phyloP scores from a whole-genome alignment of 2,888 invertebrate species.

The Choreutis nemorana region DNA sequence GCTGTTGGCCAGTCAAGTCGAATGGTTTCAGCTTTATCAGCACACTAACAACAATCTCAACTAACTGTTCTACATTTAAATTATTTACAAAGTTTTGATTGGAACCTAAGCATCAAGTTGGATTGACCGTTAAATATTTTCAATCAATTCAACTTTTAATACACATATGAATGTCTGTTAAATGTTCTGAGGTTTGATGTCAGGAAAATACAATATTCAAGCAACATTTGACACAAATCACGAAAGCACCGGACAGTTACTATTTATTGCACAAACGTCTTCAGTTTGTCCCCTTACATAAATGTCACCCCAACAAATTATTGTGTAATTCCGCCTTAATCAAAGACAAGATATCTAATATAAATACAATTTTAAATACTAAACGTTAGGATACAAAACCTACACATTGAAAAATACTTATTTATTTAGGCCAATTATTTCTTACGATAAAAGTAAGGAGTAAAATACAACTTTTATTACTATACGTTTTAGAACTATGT shows the following conservation, averaged over 20 bases:
- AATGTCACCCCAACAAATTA: too few species aligned
- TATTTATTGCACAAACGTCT: constrained; percentile 52
- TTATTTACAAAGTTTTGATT: too few species aligned
- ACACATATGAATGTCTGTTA: too few species aligned
- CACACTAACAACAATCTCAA: constrained; percentile 20
- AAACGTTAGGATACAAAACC: constrained; percentile 44
- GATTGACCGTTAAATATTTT: constrained; percentile 14
- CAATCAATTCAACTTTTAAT: too few species aligned
- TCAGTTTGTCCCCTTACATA: too few species aligned
- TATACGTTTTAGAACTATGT: constrained; percentile 12
- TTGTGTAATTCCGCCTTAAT: too few species aligned
- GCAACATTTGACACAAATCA: constrained; percentile 18
- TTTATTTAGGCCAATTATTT: constrained; percentile 55
- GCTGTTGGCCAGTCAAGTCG: too few species aligned
- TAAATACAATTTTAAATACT: constrained; percentile 27
- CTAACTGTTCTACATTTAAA: too few species aligned
- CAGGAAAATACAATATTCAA: constrained; percentile 12
- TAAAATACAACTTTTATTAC: constrained; percentile 26
- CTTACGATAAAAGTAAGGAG: constrained; percentile 23
- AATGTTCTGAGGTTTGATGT: constrained; percentile 50
- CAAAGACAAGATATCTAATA: too few species aligned
- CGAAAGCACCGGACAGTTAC: constrained; percentile 40
- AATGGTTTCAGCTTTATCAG: constrained; percentile 21
- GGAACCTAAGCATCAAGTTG: too few species aligned
- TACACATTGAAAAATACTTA: constrained; percentile 48